phyloP scores from a whole-genome alignment of 2,113 vertebrate species.

The Pipa parva region DNA sequence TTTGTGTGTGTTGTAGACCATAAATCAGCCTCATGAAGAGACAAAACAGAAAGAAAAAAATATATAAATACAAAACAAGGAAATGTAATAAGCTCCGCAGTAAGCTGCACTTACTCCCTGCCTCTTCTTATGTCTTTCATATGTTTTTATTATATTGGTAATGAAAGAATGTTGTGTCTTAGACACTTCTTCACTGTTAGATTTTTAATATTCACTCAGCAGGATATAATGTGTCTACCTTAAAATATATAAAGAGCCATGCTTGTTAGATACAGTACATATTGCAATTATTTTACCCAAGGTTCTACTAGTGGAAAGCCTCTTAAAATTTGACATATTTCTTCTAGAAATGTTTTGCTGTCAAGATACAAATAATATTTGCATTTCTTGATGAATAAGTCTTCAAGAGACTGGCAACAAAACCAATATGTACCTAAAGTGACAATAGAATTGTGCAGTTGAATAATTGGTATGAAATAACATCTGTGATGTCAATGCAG shows the following conservation, averaged over 20 bases:
- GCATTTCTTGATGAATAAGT: slow-evolving; percentile 7
- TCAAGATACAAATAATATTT: neutral
- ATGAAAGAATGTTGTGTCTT: slow-evolving; percentile 33
- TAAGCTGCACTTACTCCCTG: neutral
- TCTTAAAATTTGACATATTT: slow-evolving; percentile 2
- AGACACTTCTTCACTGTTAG: slow-evolving; percentile 35
- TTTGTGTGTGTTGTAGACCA: slow-evolving; percentile 23
- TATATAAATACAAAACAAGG: neutral
- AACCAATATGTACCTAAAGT: slow-evolving; percentile 1
- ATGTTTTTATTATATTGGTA: slow-evolving; percentile 38
- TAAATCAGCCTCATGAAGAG: slow-evolving; percentile 16
- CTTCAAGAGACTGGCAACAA: neutral
- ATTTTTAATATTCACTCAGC: slow-evolving; percentile 34
- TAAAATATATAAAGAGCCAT: slow-evolving; percentile 32
- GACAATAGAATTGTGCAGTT: slow-evolving; percentile 13
- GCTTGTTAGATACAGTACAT: slow-evolving; percentile 25
- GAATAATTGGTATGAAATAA: slow-evolving; percentile 27
- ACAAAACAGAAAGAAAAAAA: slow-evolving; percentile 2
- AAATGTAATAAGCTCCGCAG: slow-evolving; percentile 2
- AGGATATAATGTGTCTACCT: slow-evolving; percentile 36
- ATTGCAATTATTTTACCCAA: slow-evolving; percentile 32
- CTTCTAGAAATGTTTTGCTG: slow-evolving; percentile 28
- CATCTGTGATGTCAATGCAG: neutral
- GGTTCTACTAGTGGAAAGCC: slow-evolving; percentile 19
- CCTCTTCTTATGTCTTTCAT: slow-evolving; percentile 31